Percentiles rank a stretch among this genome's conserved stretches.
phyloP scores from a whole-genome alignment of 92 coral and sea anemone species.

The Pocillopora grandis region DNA sequence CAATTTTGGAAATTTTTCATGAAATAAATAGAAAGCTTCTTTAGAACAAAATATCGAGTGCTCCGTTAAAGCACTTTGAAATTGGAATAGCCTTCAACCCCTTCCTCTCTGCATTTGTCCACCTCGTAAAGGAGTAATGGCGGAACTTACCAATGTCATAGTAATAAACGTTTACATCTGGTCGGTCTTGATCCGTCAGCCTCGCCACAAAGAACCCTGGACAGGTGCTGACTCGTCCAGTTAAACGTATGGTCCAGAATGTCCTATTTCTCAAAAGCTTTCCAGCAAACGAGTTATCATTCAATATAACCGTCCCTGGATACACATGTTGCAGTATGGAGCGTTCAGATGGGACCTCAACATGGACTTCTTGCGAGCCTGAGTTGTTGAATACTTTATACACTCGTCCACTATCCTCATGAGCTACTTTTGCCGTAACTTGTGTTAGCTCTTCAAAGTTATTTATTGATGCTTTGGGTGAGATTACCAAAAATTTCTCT shows the following conservation, averaged over 20 bases:
- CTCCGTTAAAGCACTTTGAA: too few species aligned
- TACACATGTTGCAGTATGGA: constrained; percentile 61
- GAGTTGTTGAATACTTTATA: constrained; percentile 66
- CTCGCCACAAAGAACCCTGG: constrained; percentile 71
- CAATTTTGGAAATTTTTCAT: too few species aligned
- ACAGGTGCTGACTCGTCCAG: constrained; percentile 58
- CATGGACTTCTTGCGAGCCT: constrained; percentile 15
- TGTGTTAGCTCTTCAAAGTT: constrained; percentile 45
- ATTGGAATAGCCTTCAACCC: neutral
- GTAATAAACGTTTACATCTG: constrained; percentile 62
- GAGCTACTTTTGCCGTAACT: constrained; percentile 43
- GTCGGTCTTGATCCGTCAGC: constrained; percentile 76
- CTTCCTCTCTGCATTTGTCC: neutral
- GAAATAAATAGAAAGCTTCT: too few species aligned
- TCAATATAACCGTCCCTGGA: constrained; percentile 59
- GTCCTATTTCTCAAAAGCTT: constrained; percentile 64
- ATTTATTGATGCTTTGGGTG: constrained; percentile 22
- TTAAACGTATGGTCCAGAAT: constrained; percentile 69
- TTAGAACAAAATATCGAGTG: too few species aligned
- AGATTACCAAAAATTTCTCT: constrained; percentile 37
- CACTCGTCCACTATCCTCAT: constrained; percentile 32
- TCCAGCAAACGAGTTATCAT: constrained; percentile 63
- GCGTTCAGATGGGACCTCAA: constrained; percentile 59
- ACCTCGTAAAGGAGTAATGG: neutral
- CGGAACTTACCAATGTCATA: constrained; percentile 66